Base-by-base conservation (phyloP, 2,797 vertebrate genomes). In the Borostomias antarcticus region DNA sequence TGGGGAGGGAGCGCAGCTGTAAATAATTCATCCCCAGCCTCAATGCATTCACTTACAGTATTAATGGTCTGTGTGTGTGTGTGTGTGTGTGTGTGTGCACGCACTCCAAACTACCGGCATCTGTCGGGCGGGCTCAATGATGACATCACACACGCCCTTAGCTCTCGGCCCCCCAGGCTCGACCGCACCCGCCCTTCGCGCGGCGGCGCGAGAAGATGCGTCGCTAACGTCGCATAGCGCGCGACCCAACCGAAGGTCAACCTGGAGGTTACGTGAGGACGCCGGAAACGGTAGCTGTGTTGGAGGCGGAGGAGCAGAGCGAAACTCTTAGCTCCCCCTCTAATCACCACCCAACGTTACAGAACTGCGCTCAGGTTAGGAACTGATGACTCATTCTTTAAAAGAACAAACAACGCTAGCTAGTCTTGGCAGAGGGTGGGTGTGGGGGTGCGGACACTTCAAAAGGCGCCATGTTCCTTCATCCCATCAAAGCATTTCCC, bases 401-500 rank as follows among this genome's bases (percentile, higher is more conserved):
- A 68, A 61, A 50, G 71, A 81, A 19, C 50, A 9, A 26, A 45
- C 40, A 45, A 45, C n/a, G 40, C 40, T 45, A 45, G 15, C 30
- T 19, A 3, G 28, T 35, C 32, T 35, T 67, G 68, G 58, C 37
- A 43, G 50, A 54, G 53, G 63, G 62, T 65, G 40, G 40, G 33
- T 25, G 56, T 40, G 59, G 43, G 30, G 5, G 62, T 43, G 58
- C 43, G 33, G 25, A 52, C 43, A 69, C 53, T 86, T 87, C 84
- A 89, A 88, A 90, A 84, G 74, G 70, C 82, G 37, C 72, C 82
- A 72, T 87, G 82, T 84, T 82, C 5, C 86, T 89, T 87, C 83
- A 72, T 80, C 77, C 74, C 82, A 86, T 88, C 86, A 87, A 87
- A 87, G 85, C 76, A 84, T 88, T 88, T 83, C 87, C 88, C 77